Evolutionary conservation across 2,888 invertebrate species (phyloP), one percentile per base, ranked within the genome.

Genomic region (Pristionchus entomophagus): DNA sequence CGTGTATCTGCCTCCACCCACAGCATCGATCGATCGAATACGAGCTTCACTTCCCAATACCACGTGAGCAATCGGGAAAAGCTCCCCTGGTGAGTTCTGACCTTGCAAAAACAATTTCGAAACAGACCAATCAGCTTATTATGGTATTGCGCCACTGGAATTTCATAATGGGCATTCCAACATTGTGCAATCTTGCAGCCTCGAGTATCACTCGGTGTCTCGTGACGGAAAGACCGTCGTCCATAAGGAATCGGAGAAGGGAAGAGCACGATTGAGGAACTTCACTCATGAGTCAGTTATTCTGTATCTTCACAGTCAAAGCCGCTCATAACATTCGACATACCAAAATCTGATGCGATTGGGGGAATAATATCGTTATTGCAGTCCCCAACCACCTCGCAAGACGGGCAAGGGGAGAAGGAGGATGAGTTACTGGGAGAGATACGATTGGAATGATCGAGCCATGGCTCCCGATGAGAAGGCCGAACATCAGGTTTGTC

Each of bases 181-280:
- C 5, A 38, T 22, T 2, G 19, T 8, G 19, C n/a, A 69, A n/a
- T 41, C 8, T 73, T 69, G 22, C 73, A 73, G 73, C 19, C 45
- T 73, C n/a, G 73, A 73, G 73, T 73, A 73, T 26, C 73, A 73
- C 73, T 10, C 38, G 0, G 45, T 35, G 0, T 38, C 73, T n/a
- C 73, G 73, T 41, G 73, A 73, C 41, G 73, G 73, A n/a, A 35
- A 73, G n/a, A 69, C 69, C 22, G 45, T 73, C 26, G 38, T n/a
- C 41, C 41, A 73, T 41, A 73, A 73, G 73, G 19, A 73, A 26
- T 41, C 73, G 12, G 22, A 73, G 73, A 19, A 45, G 8, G 73
- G 41, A n/a, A n/a, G 41, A 10, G n/a, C 41, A 6, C 10, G 73
- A 19, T 41, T 73, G 45, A 41, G 41, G 73, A 73, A 73, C 41